Evolutionary conservation across 2,888 invertebrate genomes (phyloP), one percentile per base, ranked within the genome.

Genomic region (Nebria brevicollis): DNA sequence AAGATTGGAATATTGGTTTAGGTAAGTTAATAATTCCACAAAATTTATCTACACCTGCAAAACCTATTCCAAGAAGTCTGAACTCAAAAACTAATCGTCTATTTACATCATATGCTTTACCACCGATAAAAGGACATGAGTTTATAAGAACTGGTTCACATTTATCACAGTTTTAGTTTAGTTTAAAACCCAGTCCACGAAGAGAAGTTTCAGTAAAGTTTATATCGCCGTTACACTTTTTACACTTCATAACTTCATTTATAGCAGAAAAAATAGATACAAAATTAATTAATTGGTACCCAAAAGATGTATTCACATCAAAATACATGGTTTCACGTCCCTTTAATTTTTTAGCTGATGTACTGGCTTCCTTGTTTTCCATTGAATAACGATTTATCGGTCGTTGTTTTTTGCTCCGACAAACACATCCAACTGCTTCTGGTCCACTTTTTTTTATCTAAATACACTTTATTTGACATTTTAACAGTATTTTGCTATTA

Each of bases 21-120:
- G 85, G 83, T 8, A 85, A 78, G 65, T 83, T 82, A 84, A 85
- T 84, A 25, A 84, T 83, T 0, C 84, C 83, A 73, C 84, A 85
- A 81, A 85, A 84, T 64, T 83, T 77, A 83, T 11, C 77, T 25
- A 83, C 82, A 13, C 82, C 83, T 41, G 82, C 34, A 68, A 83
- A 66, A 13, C 84, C 84, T 42, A 84, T 66, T 73, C 85, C 85
- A 13, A 85, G 72, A 66, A 84, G 70, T 54, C 84, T 83, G 83
- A 84, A 84, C 34, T 83, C 82, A 43, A 84, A 70, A 41, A 84
- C 68, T n/a, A 84, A 82, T 83, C 84, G 80, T 41, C 84, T 72
- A 73, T 85, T 84, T 41, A 84, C 81, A 81, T 85, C 84, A 68
- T 84, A 85, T 43, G 70, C 83, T 73, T 83, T 83, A n/a, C n/a